Percentiles rank a stretch among this genome's conserved stretches.
These are phyloP conservation scores for Zosterops pallidus DNA, from an alignment of 2,113 vertebrate species.

Conservation along the genomic window DNA sequence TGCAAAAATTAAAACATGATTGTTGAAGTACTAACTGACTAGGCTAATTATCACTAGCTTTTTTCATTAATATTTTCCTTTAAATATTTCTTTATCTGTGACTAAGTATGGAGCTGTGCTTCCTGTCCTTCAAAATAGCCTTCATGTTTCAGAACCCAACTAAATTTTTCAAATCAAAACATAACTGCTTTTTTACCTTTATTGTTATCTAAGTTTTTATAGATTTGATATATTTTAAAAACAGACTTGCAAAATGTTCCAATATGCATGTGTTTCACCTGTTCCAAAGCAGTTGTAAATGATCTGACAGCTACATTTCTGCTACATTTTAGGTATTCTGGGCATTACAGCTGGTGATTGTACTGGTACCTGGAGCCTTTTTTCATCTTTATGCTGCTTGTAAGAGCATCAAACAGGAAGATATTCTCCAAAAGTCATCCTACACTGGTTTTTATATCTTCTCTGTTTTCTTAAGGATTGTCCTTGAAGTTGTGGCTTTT, in stretches of 20 bases:
- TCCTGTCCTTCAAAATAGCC: not conserved
- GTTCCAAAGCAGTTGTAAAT: not conserved
- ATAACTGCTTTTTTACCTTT: not conserved
- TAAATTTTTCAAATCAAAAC: not conserved
- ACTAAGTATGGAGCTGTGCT: not conserved
- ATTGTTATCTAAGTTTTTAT: not conserved
- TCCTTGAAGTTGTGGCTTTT: slow-evolving; percentile 85
- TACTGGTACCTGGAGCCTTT: slow-evolving; percentile 83
- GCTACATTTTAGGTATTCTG: slow-evolving; percentile 82
- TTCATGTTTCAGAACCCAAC: not conserved
- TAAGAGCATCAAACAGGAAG: slow-evolving; percentile 86
- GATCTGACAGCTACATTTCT: slow-evolving; percentile 39
- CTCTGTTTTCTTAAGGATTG: slow-evolving; percentile 85
- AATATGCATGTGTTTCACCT: not conserved
- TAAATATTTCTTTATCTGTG: not conserved
- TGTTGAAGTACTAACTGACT: not conserved
- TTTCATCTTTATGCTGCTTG: slow-evolving; percentile 86
- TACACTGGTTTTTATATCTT: slow-evolving; percentile 84
- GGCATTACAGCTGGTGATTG: slow-evolving; percentile 84
- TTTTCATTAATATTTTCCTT: not conserved
- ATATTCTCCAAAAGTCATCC: slow-evolving; percentile 81
- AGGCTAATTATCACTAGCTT: not conserved
- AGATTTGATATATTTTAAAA: not conserved
- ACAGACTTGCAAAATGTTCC: not conserved
- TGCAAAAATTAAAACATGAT: not conserved